phyloP scores from a whole-genome alignment of 2,113 vertebrate species.

The Proterorhinus semilunaris region DNA sequence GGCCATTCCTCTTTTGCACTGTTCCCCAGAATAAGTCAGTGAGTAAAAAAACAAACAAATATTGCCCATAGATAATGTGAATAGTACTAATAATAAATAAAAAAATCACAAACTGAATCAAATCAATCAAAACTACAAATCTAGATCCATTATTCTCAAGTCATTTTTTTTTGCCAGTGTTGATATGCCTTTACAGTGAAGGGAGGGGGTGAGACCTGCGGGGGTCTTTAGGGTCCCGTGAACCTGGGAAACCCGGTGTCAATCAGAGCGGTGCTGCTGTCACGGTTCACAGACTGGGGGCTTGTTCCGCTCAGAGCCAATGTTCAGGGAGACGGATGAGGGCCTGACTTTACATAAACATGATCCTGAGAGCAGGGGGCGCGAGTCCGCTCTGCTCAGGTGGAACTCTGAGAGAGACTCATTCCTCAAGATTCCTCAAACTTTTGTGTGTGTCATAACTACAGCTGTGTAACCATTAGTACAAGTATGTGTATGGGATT shows the following conservation, averaged over 20 bases:
- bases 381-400: neutral
- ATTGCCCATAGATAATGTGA: no score
- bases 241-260: constrained; percentile 65
- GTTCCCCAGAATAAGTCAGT: no score
- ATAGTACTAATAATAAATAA: no score
- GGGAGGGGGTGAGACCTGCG: constrained; percentile 28
- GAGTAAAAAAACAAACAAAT: no score
- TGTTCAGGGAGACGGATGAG: constrained; percentile 34
- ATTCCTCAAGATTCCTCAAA: neutral
- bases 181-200: constrained; percentile 22
- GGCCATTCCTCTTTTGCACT: no score
- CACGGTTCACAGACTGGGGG: constrained; percentile 54
- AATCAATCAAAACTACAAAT: neutral
- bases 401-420: neutral
- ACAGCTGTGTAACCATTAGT: no score
- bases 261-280: constrained; percentile 64
- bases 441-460: neutral
- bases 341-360: constrained; percentile 23
- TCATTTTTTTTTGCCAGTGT: neutral
- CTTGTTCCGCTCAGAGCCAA: constrained; percentile 2
- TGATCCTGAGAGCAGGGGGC: neutral
- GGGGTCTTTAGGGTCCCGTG: constrained; percentile 45
- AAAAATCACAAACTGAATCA: no score
- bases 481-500: no score
- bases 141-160: neutral